A percentile compares a stretch with the other conserved stretches of the same genome.
These are phyloP conservation scores for Drosophila ustulata DNA, from an alignment of 2,888 invertebrate species.

Conservation along the genomic window DNA sequence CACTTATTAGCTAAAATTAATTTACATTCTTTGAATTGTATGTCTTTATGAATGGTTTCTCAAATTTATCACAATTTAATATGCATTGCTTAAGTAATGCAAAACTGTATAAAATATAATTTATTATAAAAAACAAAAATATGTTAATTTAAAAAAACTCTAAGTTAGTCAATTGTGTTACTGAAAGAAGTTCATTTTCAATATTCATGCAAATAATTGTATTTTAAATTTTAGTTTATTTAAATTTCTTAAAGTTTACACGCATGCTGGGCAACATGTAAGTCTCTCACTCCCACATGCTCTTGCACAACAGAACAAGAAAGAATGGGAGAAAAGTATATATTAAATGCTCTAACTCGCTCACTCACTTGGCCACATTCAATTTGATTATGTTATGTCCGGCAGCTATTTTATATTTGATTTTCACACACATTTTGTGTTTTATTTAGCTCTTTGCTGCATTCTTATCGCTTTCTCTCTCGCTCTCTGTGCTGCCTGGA, in stretches of 20 bases:
- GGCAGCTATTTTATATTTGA: conserved; percentile 79
- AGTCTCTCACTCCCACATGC: conserved; percentile 7
- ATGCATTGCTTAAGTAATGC: no score
- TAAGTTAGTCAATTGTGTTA: no score
- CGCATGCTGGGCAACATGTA: conserved; percentile 10
- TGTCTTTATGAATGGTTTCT: no score
- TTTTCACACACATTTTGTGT: conserved; percentile 60
- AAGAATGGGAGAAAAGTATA: neutral
- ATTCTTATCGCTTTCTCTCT: conserved; percentile 1
- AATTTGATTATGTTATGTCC: conserved; percentile 77
- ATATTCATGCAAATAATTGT: no score
- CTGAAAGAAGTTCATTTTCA: no score
- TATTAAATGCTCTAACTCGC: conserved; percentile 11
- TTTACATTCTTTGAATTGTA: no score
- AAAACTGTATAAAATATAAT: no score
- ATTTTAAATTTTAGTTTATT: no score
- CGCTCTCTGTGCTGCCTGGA: conserved; percentile 32
- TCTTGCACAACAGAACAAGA: neutral
- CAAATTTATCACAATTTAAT: no score
- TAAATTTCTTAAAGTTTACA: conserved; percentile 9
- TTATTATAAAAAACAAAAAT: no score
- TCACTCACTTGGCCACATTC: conserved; percentile 33
- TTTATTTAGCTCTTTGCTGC: conserved; percentile 24
- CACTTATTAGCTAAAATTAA: no score
- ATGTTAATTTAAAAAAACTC: no score